These are phyloP conservation scores for Cataglyphis cursor DNA, from an alignment of 2,888 invertebrate genomes.

Conservation along the genomic window DNA sequence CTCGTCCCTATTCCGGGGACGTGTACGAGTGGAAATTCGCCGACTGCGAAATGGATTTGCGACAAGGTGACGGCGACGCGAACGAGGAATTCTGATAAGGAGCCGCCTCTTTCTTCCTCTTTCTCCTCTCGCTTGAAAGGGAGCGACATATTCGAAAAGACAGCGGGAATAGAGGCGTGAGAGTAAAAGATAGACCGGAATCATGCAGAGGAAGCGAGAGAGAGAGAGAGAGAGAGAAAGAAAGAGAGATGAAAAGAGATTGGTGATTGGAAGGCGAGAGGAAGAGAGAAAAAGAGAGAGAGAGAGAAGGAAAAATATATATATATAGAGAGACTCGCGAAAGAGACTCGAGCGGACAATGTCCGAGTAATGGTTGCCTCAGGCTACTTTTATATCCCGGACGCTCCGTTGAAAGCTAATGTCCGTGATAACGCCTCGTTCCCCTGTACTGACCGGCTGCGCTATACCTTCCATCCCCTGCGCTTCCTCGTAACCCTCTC, in stretches of 20 bases:
- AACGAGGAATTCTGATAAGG: conserved; percentile 84
- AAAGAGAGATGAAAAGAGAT: conserved; percentile 45
- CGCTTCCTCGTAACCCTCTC: conserved; percentile 34
- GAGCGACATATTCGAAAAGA: conserved; percentile 53
- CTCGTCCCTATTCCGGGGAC: conserved; percentile 80
- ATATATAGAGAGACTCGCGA: conserved; percentile 61
- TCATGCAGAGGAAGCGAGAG: conserved; percentile 41
- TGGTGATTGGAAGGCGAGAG: conserved; percentile 7
- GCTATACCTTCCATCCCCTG: conserved; percentile 60
- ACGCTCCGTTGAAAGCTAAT: conserved; percentile 84
- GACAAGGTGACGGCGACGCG: conserved; percentile 84
- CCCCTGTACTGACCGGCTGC: conserved; percentile 62
- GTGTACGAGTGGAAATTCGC: conserved; percentile 81
- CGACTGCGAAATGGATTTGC: conserved; percentile 85
- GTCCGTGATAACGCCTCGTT: conserved; percentile 82
- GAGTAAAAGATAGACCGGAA: conserved; percentile 36
- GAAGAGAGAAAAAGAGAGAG: conserved; percentile 51
- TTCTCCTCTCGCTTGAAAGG: conserved; percentile 31
- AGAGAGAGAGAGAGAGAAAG: not conserved
- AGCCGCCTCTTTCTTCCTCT: conserved; percentile 54
- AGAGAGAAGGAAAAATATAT: conserved; percentile 42
- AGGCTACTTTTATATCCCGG: conserved; percentile 84
- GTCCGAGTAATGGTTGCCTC: conserved; percentile 85
- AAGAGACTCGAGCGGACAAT: conserved; percentile 82
- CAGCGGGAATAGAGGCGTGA: conserved; percentile 31